A percentile compares a stretch with the other conserved stretches of the same genome.
Evolutionary conservation across 92 coral and sea anemone genomes (phyloP).

Genomic region (Phenganax stokvisi): DNA sequence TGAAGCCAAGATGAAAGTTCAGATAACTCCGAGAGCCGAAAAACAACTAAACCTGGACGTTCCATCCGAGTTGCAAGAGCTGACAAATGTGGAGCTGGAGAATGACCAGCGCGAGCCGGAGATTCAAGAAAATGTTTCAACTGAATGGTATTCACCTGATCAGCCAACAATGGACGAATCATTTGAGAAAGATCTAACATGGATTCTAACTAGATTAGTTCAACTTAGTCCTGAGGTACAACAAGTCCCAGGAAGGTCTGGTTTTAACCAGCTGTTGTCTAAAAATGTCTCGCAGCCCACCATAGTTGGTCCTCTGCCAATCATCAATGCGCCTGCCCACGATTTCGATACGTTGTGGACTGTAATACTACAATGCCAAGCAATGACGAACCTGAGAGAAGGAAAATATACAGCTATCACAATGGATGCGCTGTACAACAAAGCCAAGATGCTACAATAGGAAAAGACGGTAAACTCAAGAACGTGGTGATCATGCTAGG

Average conservation of each 20-base stretch:
- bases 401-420: slow-evolving; percentile 45
- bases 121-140: slow-evolving; percentile 23
- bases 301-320: slow-evolving; percentile 61
- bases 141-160: slow-evolving; percentile 49
- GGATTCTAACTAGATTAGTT: slow-evolving; percentile 42
- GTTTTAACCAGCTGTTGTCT: slow-evolving; percentile 50
- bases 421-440: slow-evolving; percentile 46
- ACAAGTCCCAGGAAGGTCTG: slow-evolving; percentile 55
- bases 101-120: slow-evolving; percentile 52
- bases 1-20: slow-evolving; percentile 39
- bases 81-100: slow-evolving; percentile 14
- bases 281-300: slow-evolving; percentile 37
- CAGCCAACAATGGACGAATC: slow-evolving; percentile 36
- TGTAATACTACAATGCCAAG: slow-evolving; percentile 37
- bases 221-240: slow-evolving; percentile 48
- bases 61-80: slow-evolving; percentile 57
- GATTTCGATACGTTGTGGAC: slow-evolving; percentile 54
- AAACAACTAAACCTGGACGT: slow-evolving; percentile 52
- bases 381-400: slow-evolving; percentile 43
- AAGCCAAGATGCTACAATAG: slow-evolving; percentile 55
- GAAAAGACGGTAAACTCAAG: slow-evolving; percentile 38
- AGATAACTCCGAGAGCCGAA: slow-evolving; percentile 42
- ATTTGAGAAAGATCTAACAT: slow-evolving; percentile 52
- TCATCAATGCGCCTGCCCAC: slow-evolving; percentile 57
- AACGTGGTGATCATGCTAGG: slow-evolving; percentile 43